These are phyloP conservation scores for Shargacucullia verbasci DNA, from an alignment of 2,888 invertebrate genomes.

Conservation along the genomic window DNA sequence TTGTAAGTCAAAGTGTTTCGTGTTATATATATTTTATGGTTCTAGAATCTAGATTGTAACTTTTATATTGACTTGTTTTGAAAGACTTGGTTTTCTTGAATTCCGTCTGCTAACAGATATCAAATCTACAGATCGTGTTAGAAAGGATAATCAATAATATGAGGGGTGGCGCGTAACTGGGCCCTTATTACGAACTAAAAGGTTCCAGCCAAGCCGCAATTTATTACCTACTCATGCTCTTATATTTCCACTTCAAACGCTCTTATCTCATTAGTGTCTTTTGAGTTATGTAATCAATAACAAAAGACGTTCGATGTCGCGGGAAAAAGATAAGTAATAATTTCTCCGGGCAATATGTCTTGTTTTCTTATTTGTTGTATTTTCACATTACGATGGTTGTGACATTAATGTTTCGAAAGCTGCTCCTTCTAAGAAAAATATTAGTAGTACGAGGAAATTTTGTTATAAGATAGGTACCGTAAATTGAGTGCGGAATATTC, in stretches of 20 bases:
- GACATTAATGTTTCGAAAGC: slow-evolving; percentile 1
- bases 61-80: slow-evolving; percentile 4
- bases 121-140: slow-evolving; percentile 18
- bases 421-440: slow-evolving; percentile 1
- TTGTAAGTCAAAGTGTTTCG: neutral
- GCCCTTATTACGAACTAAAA: slow-evolving; percentile 50
- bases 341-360: slow-evolving; percentile 3
- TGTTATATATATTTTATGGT: neutral
- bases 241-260: slow-evolving; percentile 52
- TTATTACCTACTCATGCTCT: slow-evolving; percentile 49
- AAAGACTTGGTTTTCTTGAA: slow-evolving; percentile 21
- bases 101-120: slow-evolving; percentile 8
- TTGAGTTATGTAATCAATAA: slow-evolving; percentile 55
- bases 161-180: slow-evolving; percentile 44
- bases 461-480: neutral
- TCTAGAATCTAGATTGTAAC: neutral
- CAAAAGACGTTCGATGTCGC: slow-evolving; percentile 39
- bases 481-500: neutral
- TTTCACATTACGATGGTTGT: slow-evolving; percentile 3
- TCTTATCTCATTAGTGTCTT: slow-evolving; percentile 59
- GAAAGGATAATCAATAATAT: slow-evolving; percentile 56
- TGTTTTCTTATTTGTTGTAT: slow-evolving; percentile 2
- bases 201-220: slow-evolving; percentile 43
- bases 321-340: slow-evolving; percentile 22
- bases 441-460: neutral